Evolutionary conservation across 2,797 vertebrate species (phyloP), one percentile per base, ranked within the genome.

Genomic region (Dallia pectoralis): DNA sequence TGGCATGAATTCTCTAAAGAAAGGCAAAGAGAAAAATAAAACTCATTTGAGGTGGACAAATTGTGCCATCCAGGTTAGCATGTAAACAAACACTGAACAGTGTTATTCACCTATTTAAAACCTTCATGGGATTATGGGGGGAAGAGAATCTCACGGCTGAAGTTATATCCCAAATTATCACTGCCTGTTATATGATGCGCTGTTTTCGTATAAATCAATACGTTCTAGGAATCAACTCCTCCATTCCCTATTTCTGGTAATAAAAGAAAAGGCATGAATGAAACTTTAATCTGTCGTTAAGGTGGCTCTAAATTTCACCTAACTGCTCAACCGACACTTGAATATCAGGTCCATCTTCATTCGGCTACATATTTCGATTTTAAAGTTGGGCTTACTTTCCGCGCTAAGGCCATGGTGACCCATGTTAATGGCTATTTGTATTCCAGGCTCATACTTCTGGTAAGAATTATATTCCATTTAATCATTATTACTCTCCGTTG

Each of bases 201-300:
- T 89, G 85, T 89, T 89, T 92, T 89, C 86, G 83, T 89, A 86
- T 88, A 85, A 91, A 92, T 92, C 89, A 91, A 91, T 91, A 91
- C 82, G 74, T 64, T 84, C 82, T 80, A 76, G 82, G 81, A 86
- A 85, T 87, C 87, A 81, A 87, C 86, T 84, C 83, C 86, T 85
- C 74, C 82, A 81, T 85, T 86, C 83, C 81, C 89, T 86, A 85
- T 89, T 90, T 89, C 89, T 89, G 87, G 84, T 90, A 90, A 92
- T 85, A 12, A 82, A 87, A 90, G 76, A 88, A 70, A 86, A 90
- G 85, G 85, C 79, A 85, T 82, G 84, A 83, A 88, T 84, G 86
- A 82, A 87, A 87, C 80, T 87, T 89, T 86, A 88, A 89, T 91
- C 86, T 84, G 80, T 80, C 84, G 74, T 85, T 78, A 68, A 77